Percentiles rank a stretch among this genome's conserved stretches.
phyloP scores from a whole-genome alignment of 2,888 invertebrate genomes.

The Eupithecia vulgata region DNA sequence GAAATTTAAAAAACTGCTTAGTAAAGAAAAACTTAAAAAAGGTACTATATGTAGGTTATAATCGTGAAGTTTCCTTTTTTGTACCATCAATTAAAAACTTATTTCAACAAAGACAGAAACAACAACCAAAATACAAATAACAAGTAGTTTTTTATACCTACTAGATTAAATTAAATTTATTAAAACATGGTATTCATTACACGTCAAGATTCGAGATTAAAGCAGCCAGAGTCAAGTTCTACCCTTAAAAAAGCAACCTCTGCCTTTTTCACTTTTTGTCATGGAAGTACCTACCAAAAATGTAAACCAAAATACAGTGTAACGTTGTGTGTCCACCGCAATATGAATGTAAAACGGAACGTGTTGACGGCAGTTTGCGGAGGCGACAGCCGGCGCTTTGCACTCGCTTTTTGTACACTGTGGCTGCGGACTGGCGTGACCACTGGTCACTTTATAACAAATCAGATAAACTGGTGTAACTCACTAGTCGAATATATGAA shows the following conservation, averaged over 20 bases:
- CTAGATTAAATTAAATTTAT: not conserved
- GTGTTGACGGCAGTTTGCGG: conserved; percentile 67
- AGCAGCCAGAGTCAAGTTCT: too few relatives aligned
- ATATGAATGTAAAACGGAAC: conserved; percentile 46
- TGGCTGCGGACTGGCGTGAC: conserved; percentile 40
- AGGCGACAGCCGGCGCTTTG: conserved; percentile 64
- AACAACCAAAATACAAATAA: too few relatives aligned
- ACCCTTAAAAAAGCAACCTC: too few relatives aligned
- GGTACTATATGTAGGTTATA: too few relatives aligned
- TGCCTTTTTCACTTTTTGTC: not conserved
- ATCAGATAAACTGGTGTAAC: not conserved
- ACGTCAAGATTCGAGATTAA: too few relatives aligned
- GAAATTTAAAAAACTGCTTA: not conserved
- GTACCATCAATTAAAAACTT: too few relatives aligned
- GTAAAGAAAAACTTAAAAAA: not conserved
- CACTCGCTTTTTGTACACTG: conserved; percentile 64
- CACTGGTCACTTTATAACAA: conserved; percentile 20
- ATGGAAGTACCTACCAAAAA: not conserved
- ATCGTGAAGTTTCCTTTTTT: not conserved
- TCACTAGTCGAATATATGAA: not conserved
- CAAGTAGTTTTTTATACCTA: too few relatives aligned
- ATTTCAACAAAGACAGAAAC: too few relatives aligned
- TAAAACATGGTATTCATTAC: not conserved
- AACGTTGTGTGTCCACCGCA: conserved; percentile 37
- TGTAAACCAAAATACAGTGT: conserved; percentile 11